These are phyloP conservation scores for Hafferia zeledoni DNA, from an alignment of 2,797 vertebrate species.

Conservation along the genomic window DNA sequence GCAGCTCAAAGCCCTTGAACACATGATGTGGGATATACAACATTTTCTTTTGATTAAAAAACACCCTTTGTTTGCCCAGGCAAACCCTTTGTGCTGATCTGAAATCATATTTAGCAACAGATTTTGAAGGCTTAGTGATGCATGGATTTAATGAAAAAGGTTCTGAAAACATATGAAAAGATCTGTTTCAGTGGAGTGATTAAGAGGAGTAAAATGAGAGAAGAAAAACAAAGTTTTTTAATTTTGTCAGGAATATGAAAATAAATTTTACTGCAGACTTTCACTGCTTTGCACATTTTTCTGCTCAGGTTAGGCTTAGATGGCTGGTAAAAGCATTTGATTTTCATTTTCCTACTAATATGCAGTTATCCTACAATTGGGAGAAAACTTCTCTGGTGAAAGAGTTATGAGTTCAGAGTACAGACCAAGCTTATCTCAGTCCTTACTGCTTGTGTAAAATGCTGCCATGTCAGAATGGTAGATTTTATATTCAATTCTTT, in stretches of 20 bases:
- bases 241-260: not conserved
- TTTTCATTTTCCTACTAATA: not conserved
- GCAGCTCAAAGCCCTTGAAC: not conserved
- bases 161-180: not conserved
- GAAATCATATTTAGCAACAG: not conserved
- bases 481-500: not conserved
- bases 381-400: not conserved
- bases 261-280: not conserved
- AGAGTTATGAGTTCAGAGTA: not conserved
- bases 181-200: not conserved
- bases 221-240: fast-evolving
- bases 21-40: not conserved
- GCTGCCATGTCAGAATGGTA: not conserved
- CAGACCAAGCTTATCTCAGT: not conserved
- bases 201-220: not conserved
- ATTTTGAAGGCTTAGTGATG: not conserved
- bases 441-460: not conserved
- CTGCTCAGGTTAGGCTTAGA: not conserved
- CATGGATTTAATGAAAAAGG: not conserved
- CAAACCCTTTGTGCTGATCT: not conserved
- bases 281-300: not conserved
- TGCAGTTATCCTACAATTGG: not conserved
- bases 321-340: not conserved
- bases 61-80: fast-evolving
- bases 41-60: not conserved